A percentile compares a stretch with the other conserved stretches of the same genome.
These are phyloP conservation scores for Merodon equestris DNA, from an alignment of 2,888 invertebrate genomes.

Conservation along the genomic window DNA sequence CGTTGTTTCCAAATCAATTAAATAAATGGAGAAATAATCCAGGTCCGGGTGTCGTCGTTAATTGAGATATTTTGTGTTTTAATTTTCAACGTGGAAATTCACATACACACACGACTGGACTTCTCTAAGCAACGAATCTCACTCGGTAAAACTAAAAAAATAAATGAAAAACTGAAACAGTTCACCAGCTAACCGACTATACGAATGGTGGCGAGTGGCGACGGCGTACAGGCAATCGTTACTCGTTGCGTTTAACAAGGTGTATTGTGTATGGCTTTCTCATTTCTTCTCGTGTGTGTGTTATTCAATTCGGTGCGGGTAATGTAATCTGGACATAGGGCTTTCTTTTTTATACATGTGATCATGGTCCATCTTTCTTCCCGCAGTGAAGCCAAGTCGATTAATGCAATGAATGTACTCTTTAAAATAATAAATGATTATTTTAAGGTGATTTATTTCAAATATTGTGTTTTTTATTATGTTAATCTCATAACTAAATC, in stretches of 20 bases:
- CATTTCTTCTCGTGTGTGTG: neutral
- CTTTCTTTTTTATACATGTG: too few species aligned
- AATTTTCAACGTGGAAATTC: constrained; percentile 50
- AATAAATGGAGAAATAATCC: constrained; percentile 37
- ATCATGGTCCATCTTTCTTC: too few species aligned
- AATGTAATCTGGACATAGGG: too few species aligned
- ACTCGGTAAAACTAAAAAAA: constrained; percentile 67
- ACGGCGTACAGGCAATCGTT: constrained; percentile 25
- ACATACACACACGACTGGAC: constrained; percentile 65
- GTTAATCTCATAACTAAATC: too few species aligned
- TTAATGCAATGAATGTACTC: too few species aligned
- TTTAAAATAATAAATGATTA: too few species aligned
- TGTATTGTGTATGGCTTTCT: neutral
- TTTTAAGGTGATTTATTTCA: too few species aligned
- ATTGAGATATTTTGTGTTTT: constrained; percentile 26
- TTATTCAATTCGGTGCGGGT: neutral
- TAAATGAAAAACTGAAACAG: constrained; percentile 60
- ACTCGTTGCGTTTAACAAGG: constrained; percentile 12
- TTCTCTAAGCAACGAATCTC: constrained; percentile 55
- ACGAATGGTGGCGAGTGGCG: constrained; percentile 38
- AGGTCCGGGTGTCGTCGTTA: constrained; percentile 45
- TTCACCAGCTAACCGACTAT: constrained; percentile 26
- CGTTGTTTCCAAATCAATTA: constrained; percentile 29
- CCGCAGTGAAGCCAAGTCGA: too few species aligned
- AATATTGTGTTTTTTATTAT: too few species aligned